Evolutionary conservation across 2,113 vertebrate species (phyloP), one percentile per base, ranked within the genome.

Genomic region (Semicossyphus pulcher): DNA sequence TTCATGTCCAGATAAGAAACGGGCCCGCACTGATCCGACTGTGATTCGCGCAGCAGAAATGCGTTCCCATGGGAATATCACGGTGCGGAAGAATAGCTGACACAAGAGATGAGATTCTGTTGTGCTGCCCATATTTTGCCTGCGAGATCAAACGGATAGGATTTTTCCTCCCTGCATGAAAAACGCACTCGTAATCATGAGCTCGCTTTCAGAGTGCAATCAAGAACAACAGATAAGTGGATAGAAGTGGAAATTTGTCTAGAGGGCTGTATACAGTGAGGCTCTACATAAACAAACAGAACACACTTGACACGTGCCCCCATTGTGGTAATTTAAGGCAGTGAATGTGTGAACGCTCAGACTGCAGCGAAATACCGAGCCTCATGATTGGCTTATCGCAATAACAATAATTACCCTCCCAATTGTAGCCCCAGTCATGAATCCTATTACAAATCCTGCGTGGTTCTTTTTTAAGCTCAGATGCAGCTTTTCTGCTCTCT

Each of bases 1-100:
- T 91, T 90, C 84, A 86, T 85, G 89, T 89, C 86, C 88, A 90
- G 90, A 92, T 92, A 91, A 90, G 86, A 89, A 85, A 68, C 72
- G 20, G 41, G 76, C 85, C 83, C 53, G 69, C 86, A 86, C 89
- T 88, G 90, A 92, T 92, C 84, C 39, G 81, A 71, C 83, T 87
- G 73, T 87, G 90, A 91, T 92, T 90, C 48, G 80, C 71, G 26
- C 83, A 87, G 90, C 86, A 92, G 78, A 91, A 87, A 85, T 47
- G 68, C 21, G 32, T 92, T 88, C 91, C 86, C 90, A 86, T 89
- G 87, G 84, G 88, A 91, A 90, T 89, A 88, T 70, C 76, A 54
- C 57, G 5, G 73, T 21, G 73, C 9, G n/a, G 86, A 78, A 89
- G 90, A 90, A 92, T 78, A 92, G 91, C 91, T 92, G 89, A 92